phyloP scores from a whole-genome alignment of 2,797 vertebrate genomes.

The Leontopithecus rosalia region DNA sequence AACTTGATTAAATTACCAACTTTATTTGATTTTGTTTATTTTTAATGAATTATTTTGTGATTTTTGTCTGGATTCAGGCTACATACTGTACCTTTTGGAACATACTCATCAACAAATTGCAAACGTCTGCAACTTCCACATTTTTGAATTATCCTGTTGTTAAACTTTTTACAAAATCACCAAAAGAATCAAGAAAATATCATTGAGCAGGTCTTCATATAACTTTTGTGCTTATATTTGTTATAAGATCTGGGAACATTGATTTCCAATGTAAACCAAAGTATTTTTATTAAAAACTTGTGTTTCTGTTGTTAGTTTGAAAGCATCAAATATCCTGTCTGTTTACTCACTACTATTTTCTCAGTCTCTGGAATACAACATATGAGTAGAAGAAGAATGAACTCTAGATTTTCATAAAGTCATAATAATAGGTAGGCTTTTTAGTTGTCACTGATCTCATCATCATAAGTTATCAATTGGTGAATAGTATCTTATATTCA shows the following conservation, averaged over 20 bases:
- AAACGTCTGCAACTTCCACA: slow-evolving; percentile 55
- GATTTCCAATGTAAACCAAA: not conserved
- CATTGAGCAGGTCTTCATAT: not conserved
- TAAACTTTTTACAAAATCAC: not conserved
- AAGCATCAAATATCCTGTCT: too few species aligned
- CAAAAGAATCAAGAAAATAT: slow-evolving; percentile 8
- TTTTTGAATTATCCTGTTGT: slow-evolving; percentile 22
- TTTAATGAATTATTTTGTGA: slow-evolving; percentile 74
- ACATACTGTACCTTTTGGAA: slow-evolving; percentile 55
- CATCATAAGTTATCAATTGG: not conserved
- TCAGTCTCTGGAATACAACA: not conserved
- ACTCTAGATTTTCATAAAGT: not conserved
- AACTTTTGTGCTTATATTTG: not conserved
- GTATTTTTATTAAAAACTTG: not conserved
- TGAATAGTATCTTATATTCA: not conserved
- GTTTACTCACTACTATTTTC: not conserved
- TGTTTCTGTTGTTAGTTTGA: not conserved
- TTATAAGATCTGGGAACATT: not conserved
- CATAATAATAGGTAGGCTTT: not conserved
- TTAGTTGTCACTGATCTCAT: not conserved
- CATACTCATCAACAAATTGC: slow-evolving; percentile 49
- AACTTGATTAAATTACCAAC: slow-evolving; percentile 68
- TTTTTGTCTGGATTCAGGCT: slow-evolving; percentile 65
- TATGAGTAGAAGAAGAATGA: not conserved
- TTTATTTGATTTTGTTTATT: slow-evolving; percentile 78